phyloP scores from a whole-genome alignment of 2,888 invertebrate genomes.

The Acleris emargana region DNA sequence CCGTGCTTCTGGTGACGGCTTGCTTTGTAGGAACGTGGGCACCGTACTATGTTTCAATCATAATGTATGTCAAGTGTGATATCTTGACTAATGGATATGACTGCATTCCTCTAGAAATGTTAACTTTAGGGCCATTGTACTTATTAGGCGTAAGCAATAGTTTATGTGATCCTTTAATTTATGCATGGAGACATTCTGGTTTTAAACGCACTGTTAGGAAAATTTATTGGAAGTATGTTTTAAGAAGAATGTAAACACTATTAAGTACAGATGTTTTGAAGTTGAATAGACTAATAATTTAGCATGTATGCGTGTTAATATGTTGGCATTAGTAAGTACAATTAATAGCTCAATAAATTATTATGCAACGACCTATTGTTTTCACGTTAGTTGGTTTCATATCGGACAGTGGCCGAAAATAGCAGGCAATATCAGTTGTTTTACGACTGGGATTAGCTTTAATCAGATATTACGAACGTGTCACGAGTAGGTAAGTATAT shows the following conservation, averaged over 20 bases:
- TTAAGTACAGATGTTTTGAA: neutral
- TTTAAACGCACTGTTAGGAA: constrained; percentile 75
- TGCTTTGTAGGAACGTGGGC: constrained; percentile 84
- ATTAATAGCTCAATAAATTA: constrained; percentile 22
- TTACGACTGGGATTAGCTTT: constrained; percentile 6
- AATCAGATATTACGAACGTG: neutral
- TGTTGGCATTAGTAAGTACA: neutral
- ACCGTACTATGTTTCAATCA: constrained; percentile 82
- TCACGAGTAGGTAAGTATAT: neutral
- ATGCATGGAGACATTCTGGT: constrained; percentile 86
- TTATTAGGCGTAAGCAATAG: constrained; percentile 83
- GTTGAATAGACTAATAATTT: neutral
- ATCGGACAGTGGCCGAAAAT: constrained; percentile 1
- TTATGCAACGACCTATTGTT: constrained; percentile 15
- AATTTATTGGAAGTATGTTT: constrained; percentile 58
- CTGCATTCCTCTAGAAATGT: constrained; percentile 74
- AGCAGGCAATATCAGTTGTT: constrained; percentile 1
- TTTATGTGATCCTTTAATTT: constrained; percentile 84
- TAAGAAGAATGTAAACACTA: constrained; percentile 35
- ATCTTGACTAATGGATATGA: constrained; percentile 62
- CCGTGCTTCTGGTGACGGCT: constrained; percentile 82
- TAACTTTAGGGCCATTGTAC: constrained; percentile 83
- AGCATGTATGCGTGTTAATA: neutral
- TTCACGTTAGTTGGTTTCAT: constrained; percentile 4
- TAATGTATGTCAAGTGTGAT: constrained; percentile 77